These are phyloP conservation scores for Thrips palmi DNA, from an alignment of 1,140 invertebrate genomes.

Conservation along the genomic window DNA sequence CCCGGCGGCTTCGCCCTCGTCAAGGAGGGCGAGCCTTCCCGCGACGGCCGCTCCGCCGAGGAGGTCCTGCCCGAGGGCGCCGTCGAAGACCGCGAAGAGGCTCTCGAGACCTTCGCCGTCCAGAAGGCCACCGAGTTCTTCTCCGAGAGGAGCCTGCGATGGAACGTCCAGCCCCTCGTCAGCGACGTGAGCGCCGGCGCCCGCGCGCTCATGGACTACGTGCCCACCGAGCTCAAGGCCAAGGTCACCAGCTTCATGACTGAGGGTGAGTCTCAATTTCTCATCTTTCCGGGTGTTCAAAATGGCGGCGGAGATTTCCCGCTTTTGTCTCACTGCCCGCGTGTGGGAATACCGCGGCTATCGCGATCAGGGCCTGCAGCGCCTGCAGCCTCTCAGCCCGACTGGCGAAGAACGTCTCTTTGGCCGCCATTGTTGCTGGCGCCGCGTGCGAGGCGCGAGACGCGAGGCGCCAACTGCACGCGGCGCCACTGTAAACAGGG, in stretches of 20 bases:
- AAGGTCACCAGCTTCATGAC: constrained; percentile 32
- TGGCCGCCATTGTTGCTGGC: no score
- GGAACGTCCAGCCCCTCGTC: constrained; percentile 29
- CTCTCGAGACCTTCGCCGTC: constrained; percentile 36
- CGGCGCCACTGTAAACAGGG: no score
- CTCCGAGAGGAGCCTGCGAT: constrained; percentile 31
- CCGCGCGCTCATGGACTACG: constrained; percentile 27
- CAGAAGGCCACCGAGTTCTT: constrained; percentile 34
- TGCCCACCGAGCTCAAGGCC: constrained; percentile 28
- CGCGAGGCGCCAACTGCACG: no score
- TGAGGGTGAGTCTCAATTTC: constrained; percentile 35
- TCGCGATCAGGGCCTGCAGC: no score
- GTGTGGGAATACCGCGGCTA: no score
- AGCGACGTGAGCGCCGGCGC: constrained; percentile 29
- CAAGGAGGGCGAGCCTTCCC: constrained; percentile 19
- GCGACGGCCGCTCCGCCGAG: constrained; percentile 15
- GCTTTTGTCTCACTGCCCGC: no score
- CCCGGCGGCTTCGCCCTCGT: constrained; percentile 34
- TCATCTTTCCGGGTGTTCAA: neutral
- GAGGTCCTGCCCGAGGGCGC: constrained; percentile 26
- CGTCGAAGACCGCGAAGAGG: constrained; percentile 32
- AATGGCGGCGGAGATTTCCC: neutral
- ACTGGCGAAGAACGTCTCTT: no score
- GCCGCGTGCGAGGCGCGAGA: no score
- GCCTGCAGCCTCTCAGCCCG: no score